These are phyloP conservation scores for Poeciliopsis retropinna DNA, from an alignment of 2,113 vertebrate species.

Conservation along the genomic window DNA sequence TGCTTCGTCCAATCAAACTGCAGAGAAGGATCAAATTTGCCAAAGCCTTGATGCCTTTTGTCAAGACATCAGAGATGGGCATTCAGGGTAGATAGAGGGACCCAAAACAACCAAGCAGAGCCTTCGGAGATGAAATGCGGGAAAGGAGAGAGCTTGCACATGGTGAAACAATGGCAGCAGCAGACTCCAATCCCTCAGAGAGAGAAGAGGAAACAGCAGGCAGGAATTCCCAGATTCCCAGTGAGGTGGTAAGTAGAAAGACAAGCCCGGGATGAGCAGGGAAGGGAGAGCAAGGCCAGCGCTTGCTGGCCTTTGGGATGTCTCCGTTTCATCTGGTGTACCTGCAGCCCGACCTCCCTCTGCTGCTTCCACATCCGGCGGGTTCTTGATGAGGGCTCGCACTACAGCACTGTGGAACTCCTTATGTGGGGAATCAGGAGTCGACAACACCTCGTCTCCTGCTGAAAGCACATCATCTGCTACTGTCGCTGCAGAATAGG, in stretches of 20 bases:
- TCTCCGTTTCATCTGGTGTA: slow-evolving; percentile 70
- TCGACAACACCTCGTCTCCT: slow-evolving; percentile 33
- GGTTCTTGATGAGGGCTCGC: slow-evolving; percentile 80
- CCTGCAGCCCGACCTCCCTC: slow-evolving; percentile 77
- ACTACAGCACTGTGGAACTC: slow-evolving; percentile 85
- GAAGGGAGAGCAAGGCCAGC: slow-evolving; percentile 48
- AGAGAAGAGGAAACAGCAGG: slow-evolving; percentile 61
- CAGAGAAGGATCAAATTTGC: slow-evolving; percentile 40
- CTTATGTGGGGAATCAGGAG: slow-evolving; percentile 75
- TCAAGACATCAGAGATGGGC: slow-evolving; percentile 59
- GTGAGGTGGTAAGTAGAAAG: slow-evolving; percentile 47
- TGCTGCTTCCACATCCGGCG: slow-evolving; percentile 42
- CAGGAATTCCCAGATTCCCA: slow-evolving; percentile 49
- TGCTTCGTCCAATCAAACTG: slow-evolving; percentile 69
- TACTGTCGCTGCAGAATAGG: slow-evolving; percentile 8
- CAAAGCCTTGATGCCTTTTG: slow-evolving; percentile 58
- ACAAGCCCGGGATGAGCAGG: slow-evolving; percentile 52
- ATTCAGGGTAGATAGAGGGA: background rate
- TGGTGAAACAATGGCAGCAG: slow-evolving; percentile 42
- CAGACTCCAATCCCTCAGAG: slow-evolving; percentile 59
- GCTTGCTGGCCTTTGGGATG: slow-evolving; percentile 5
- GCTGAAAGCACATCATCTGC: slow-evolving; percentile 52
- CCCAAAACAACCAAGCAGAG: slow-evolving; percentile 48
- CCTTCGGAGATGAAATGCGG: slow-evolving; percentile 51
- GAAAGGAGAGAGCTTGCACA: slow-evolving; percentile 41